Base-by-base conservation (phyloP, 2,888 invertebrate genomes). In the Saturnia pavonia region DNA sequence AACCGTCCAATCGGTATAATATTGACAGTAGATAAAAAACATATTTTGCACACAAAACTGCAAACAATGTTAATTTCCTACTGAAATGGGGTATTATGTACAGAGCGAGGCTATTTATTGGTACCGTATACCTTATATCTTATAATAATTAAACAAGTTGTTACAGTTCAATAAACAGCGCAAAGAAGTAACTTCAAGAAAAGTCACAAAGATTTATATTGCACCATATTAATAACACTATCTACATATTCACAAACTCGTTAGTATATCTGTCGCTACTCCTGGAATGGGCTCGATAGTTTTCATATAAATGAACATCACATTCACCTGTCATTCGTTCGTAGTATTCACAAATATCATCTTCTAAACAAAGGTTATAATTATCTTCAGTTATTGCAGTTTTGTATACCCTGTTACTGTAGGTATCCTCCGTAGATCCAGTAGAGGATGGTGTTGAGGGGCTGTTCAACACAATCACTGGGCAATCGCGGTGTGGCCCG, bases 391-490 rank as follows among this genome's bases (percentile, higher is more conserved):
- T 86, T 84, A 88, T 86, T 83, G 87, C 88, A 85, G 87, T 85
- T 79, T 86, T 88, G 87, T 88, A 88, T 91, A 92, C 92, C 92
- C 93, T 92, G 92, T 92, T 87, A 81, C 86, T 90, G 83, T 84
- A 87, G 76, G 87, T 84, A 79, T 88, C 89, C 82, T 85, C 88
- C 51, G 84, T 83, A 74, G 89, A 88, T 73, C 82, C 80, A 9
- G 81, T 81, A 75, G 83, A 84, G 75, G 91, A 88, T 45, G 92
- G 89, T 22, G 92, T 91, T 72, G 94, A 94, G 82, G 94, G 93
- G 81, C 91, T 90, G 79, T 91, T 85, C 71, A 94, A 91, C 76
- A 93, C 88, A 75, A 94, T 93, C 71, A 89, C 77, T 68, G 93
- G 91, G 80, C 79, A 86, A 70, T 69, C 77, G 69, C 71, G 72